These are phyloP conservation scores for Pelosia muscerda DNA, from an alignment of 2,888 invertebrate genomes.

Conservation along the genomic window DNA sequence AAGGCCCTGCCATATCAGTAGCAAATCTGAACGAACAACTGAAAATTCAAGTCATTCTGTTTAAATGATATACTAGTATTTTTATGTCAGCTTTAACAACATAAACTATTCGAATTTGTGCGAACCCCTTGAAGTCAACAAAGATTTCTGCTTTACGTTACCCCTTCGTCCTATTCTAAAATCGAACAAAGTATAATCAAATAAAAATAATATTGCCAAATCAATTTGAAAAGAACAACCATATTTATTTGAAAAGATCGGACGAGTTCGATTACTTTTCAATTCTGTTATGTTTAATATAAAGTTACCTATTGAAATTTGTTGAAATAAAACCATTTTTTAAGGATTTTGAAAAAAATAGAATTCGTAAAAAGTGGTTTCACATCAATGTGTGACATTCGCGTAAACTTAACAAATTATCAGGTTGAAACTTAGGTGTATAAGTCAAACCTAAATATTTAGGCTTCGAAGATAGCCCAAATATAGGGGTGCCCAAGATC, in stretches of 20 bases:
- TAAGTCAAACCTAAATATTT: no score
- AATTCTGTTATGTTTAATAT: no score
- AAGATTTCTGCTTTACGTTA: conserved; percentile 5
- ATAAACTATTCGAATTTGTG: conserved; percentile 9
- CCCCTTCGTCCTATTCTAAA: conserved; percentile 13
- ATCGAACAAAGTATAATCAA: conserved; percentile 1
- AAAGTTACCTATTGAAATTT: no score
- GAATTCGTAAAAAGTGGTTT: no score
- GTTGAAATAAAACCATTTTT: no score
- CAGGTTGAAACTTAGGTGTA: no score
- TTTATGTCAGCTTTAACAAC: not conserved
- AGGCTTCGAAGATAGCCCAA: no score
- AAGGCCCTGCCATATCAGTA: not conserved
- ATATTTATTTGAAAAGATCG: not conserved
- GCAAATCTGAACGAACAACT: not conserved
- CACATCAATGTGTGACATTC: no score
- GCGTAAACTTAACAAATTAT: no score
- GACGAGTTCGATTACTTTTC: not conserved
- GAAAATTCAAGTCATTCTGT: not conserved
- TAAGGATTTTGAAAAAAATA: no score
- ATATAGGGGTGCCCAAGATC: no score
- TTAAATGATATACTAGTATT: not conserved
- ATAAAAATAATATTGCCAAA: not conserved
- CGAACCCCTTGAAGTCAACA: conserved; percentile 1
- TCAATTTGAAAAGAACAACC: conserved; percentile 1